Base-by-base conservation (phyloP, 2,888 invertebrate species). In the Lottia gigantea region DNA sequence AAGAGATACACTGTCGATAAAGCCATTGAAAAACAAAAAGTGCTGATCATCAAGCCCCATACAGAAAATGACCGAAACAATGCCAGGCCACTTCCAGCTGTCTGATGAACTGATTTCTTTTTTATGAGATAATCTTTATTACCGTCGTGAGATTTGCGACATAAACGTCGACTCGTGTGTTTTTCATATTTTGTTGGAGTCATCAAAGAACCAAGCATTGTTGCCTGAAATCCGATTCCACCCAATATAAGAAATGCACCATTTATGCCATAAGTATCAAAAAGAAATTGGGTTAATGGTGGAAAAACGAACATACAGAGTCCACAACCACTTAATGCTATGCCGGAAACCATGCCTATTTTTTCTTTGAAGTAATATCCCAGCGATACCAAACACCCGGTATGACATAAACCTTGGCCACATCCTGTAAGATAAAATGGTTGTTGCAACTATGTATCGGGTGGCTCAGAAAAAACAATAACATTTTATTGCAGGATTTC, bases 321-420 rank as follows among this genome's bases (percentile, higher is more conserved):
- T 4, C 55, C 55, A 55, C 55, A 23, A 2, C 55, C 55, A 55
- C 55, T 55, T 11, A 55, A 23, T 23, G 55, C 55, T 55, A 55
- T 55, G 55, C 55, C 55, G 12, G 55, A 23, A 12, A 23, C 23
- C 55, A 55, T 55, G 55, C 55, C 23, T 19, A 23, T 55, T 23
- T 55, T 55, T 15, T 55, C 55, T 55, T 55, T 55, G 23, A 55
- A 55, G 15, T 55, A 55, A 55, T 55, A 55, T 14, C 49, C 49
- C n/a, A 49, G 49, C 19, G 49, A 19, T 8, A 49, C 12, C 49
- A 49, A 16, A 19, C n/a, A 19, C 16, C 49, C 49, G 0, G 49
- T 19, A 49, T 49, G 19, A 49, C 49, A 49, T 19, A 49, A 19
- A 49, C n/a, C 49, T 49, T 49, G 49, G 6, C 49, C 49, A 49